Base-by-base conservation (phyloP, 1,140 invertebrate genomes). In the Drosophila kepulauana region DNA sequence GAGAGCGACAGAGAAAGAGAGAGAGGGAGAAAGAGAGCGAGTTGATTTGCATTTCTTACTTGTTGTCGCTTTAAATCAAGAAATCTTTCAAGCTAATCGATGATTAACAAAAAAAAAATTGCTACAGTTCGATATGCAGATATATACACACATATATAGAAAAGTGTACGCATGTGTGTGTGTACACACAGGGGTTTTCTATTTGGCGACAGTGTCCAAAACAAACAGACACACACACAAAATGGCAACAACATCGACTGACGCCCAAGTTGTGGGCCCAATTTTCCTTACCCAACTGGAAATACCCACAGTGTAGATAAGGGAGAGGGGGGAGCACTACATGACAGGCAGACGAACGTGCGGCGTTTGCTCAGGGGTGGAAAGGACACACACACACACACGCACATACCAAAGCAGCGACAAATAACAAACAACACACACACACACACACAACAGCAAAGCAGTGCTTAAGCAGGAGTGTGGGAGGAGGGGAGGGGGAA, bases 161-260 rank as follows among this genome's bases (percentile, higher is more conserved):
- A 10, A 38, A 10, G 61, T 65, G 30, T 52, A 16, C 7, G 35
- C 35, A 38, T n/a, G 35, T 49, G 43, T 16, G 33, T 6, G 2
- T 58, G 67, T 54, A 81, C 64, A 48, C 64, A 78, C 49, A 57
- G 72, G 35, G 64, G 20, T 35, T 78, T 88, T 87, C 73, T 82
- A 84, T 87, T 88, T 80, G 82, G 70, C 82, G 75, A 85, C 82
- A 85, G 84, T 75, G 82, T 81, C 78, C 78, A 85, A 81, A 84
- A 72, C 71, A 86, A 74, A 78, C 74, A 61, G 43, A 52, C 43
- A 70, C 49, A 43, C 35, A 33, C 48, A 69, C 80, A 84, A 88
- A 88, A 88, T 87, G 84, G 82, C 82, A 86, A 86, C 82, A 86
- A 81, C 79, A 81, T 56, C 45, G 41, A 62, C 10, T 63, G 57